These are phyloP conservation scores for Diaphora mendica DNA, from an alignment of 2,888 invertebrate species.

Conservation along the genomic window DNA sequence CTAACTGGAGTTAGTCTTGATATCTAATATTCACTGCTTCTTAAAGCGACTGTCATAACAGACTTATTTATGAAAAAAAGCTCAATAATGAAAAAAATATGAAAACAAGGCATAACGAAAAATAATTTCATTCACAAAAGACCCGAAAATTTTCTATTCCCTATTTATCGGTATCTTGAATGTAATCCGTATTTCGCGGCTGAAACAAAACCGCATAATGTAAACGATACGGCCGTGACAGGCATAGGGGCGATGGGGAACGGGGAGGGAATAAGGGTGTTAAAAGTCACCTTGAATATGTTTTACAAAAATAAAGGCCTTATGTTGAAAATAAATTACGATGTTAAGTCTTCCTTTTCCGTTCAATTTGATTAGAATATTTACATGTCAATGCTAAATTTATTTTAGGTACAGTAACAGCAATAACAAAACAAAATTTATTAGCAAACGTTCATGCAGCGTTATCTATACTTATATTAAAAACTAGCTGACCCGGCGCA, in stretches of 20 bases:
- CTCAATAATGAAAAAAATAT: background rate
- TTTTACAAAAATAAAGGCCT: background rate
- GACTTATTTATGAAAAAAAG: background rate
- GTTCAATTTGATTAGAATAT: background rate
- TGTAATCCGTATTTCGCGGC: slow-evolving; percentile 65
- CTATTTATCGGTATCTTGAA: slow-evolving; percentile 65
- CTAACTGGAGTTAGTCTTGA: too few relatives aligned
- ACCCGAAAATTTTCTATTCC: slow-evolving; percentile 37
- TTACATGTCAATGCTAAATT: background rate
- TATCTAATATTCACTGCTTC: too few relatives aligned
- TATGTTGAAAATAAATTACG: background rate
- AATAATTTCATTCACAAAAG: slow-evolving; percentile 24
- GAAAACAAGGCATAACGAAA: background rate
- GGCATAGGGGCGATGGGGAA: slow-evolving; percentile 44
- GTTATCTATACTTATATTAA: too few relatives aligned
- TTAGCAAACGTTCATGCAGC: too few relatives aligned
- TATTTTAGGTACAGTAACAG: background rate
- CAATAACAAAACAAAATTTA: background rate
- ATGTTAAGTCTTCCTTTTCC: background rate
- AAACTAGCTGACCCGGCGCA: too few relatives aligned
- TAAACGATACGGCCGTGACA: slow-evolving; percentile 65
- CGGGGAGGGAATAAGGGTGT: slow-evolving; percentile 33
- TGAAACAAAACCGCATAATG: slow-evolving; percentile 64
- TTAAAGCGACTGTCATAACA: background rate
- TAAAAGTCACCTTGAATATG: slow-evolving; percentile 12